Conservation (phyloP, 2,113 vertebrate species). For the Bettongia penicillata region DNA sequence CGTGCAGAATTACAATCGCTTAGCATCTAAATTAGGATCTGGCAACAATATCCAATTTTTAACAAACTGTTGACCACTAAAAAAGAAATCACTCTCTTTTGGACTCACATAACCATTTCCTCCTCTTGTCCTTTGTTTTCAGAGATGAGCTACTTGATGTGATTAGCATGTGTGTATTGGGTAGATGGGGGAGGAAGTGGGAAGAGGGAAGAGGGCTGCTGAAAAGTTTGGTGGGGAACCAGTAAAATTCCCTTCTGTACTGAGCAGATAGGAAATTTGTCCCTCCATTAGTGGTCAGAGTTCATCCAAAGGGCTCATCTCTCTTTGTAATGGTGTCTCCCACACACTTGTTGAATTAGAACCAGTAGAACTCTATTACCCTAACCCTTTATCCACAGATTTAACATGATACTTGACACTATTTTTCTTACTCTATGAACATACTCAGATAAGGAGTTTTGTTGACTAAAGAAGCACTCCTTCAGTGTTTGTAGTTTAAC, state of each 20-base stretch:
- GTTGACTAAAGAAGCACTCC: neutral
- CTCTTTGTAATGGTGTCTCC: neutral
- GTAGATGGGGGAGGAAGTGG: neutral
- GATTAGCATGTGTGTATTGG: neutral
- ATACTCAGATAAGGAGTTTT: neutral
- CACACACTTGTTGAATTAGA: neutral
- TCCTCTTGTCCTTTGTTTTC: constrained; percentile 15
- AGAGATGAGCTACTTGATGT: constrained; percentile 18
- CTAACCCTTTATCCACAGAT: neutral
- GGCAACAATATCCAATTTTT: neutral
- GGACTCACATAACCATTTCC: neutral
- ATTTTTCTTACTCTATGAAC: neutral
- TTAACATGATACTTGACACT: neutral
- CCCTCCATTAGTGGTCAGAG: neutral
- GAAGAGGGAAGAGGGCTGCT: neutral
- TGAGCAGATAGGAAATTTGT: neutral
- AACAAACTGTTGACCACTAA: constrained; percentile 20
- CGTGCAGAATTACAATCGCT: constrained; percentile 15
- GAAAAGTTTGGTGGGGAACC: neutral
- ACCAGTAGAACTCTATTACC: constrained; percentile 14
- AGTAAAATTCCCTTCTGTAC: neutral
- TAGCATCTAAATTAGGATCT: constrained; percentile 14
- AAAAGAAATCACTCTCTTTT: constrained; percentile 1
- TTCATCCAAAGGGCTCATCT: neutral
- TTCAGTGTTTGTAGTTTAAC: neutral